phyloP scores from a whole-genome alignment of 2,888 invertebrate genomes.

The Ophion ellenae region DNA sequence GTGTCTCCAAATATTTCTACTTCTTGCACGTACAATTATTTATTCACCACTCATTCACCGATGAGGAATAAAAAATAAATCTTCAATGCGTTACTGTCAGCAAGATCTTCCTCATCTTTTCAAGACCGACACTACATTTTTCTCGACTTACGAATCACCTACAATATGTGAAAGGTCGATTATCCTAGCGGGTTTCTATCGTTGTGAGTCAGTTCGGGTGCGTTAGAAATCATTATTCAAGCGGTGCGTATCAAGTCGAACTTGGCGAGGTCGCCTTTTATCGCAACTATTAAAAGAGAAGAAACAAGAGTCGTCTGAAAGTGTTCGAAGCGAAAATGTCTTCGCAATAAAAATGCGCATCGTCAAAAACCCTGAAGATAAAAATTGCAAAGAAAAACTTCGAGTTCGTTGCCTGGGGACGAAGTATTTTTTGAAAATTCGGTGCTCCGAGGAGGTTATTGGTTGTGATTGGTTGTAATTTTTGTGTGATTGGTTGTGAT shows the following conservation, averaged over 20 bases:
- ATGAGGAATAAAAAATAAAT: too few species aligned
- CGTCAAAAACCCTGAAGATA: neutral
- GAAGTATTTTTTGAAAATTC: neutral
- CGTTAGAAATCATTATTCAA: neutral
- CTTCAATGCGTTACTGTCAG: too few species aligned
- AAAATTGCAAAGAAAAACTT: neutral
- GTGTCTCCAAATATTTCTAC: too few species aligned
- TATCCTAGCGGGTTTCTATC: neutral
- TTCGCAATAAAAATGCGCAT: neutral
- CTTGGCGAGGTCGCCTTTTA: neutral
- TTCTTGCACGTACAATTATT: too few species aligned
- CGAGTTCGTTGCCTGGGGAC: too few species aligned
- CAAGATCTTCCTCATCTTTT: too few species aligned
- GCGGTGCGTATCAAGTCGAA: conserved; percentile 1
- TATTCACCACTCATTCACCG: too few species aligned
- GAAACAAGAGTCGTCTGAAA: neutral
- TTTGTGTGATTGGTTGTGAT: neutral
- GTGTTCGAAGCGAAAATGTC: neutral
- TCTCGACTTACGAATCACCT: neutral
- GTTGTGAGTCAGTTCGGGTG: neutral
- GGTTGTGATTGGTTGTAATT: neutral
- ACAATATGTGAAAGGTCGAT: neutral
- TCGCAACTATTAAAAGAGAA: neutral
- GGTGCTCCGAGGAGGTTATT: neutral
- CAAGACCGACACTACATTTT: too few species aligned